A percentile compares a stretch with the other conserved stretches of the same genome.
Evolutionary conservation across 2,113 vertebrate species (phyloP).

Genomic region (Chlorocebus sabaeus): DNA sequence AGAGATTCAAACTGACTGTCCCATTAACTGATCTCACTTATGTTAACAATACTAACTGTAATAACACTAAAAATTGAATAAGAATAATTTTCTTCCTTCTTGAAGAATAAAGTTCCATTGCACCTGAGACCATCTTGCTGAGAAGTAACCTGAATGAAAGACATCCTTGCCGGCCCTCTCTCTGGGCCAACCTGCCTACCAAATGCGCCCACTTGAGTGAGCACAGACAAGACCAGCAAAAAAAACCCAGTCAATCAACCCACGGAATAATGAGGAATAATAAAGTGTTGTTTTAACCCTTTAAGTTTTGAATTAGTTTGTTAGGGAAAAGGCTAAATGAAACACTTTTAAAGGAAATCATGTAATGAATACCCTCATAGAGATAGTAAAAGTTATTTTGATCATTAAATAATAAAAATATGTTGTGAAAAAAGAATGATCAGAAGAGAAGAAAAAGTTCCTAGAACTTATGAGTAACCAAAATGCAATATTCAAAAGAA

Average conservation of each 20-base stretch:
- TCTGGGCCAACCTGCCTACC: too few relatives aligned
- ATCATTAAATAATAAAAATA: neutral
- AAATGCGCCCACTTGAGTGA: neutral
- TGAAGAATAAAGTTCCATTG: neutral
- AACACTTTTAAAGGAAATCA: neutral
- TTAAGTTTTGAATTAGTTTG: neutral
- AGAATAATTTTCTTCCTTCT: neutral
- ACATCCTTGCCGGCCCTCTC: too few relatives aligned
- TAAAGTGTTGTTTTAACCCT: neutral
- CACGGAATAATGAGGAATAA: neutral
- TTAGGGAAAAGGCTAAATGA: neutral
- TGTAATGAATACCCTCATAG: neutral
- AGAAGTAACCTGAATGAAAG: neutral
- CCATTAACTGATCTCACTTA: neutral
- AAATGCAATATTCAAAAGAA: neutral
- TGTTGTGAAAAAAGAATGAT: neutral
- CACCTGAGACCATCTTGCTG: neutral
- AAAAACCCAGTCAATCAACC: neutral
- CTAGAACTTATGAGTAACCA: slow-evolving; percentile 18
- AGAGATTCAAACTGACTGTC: neutral
- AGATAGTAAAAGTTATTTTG: neutral
- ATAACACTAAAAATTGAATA: neutral
- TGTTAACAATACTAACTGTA: neutral
- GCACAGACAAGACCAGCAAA: neutral
- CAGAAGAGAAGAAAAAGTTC: neutral